Conservation (phyloP, 92 coral and sea anemone genomes). For the Plumapathes pennacea region DNA sequence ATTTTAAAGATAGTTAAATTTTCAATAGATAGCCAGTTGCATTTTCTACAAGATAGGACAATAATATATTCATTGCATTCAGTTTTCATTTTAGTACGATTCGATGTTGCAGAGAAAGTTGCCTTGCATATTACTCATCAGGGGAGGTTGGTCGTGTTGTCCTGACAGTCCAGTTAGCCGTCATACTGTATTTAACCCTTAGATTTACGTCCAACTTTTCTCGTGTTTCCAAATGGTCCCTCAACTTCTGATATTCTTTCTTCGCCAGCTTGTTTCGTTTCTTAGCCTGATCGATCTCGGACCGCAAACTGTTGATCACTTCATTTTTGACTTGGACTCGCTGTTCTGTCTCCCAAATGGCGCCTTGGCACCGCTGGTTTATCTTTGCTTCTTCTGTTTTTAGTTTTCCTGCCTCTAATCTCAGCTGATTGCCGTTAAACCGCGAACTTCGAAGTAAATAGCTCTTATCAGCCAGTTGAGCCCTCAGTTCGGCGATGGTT, state of each 20-base stretch:
- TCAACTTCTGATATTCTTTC: slow-evolving; percentile 15
- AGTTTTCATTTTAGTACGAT: too few species aligned
- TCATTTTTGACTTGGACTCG: slow-evolving; percentile 12
- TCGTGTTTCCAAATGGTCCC: slow-evolving; percentile 15
- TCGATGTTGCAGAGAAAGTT: too few species aligned
- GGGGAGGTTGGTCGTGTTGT: too few species aligned
- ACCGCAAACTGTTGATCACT: slow-evolving; percentile 6
- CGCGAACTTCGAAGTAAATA: slow-evolving; percentile 7
- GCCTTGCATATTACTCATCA: too few species aligned
- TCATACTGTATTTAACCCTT: slow-evolving; percentile 19
- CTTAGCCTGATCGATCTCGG: slow-evolving; percentile 11
- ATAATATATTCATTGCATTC: too few species aligned
- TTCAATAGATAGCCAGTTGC: too few species aligned
- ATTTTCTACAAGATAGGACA: too few species aligned
- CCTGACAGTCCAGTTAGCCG: slow-evolving; percentile 24
- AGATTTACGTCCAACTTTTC: slow-evolving; percentile 16
- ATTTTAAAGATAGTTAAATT: too few species aligned
- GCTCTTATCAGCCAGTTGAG: slow-evolving; percentile 32
- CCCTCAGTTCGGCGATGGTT: slow-evolving; percentile 25
- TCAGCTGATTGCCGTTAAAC: slow-evolving; percentile 15
- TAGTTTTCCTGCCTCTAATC: slow-evolving; percentile 35
- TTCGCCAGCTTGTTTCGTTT: slow-evolving; percentile 8
- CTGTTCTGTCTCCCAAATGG: slow-evolving; percentile 20
- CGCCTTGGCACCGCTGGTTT: slow-evolving; percentile 28
- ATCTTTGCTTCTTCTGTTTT: slow-evolving; percentile 28